These are phyloP conservation scores for Rhodophaea formosa DNA, from an alignment of 2,888 invertebrate species.

Conservation along the genomic window DNA sequence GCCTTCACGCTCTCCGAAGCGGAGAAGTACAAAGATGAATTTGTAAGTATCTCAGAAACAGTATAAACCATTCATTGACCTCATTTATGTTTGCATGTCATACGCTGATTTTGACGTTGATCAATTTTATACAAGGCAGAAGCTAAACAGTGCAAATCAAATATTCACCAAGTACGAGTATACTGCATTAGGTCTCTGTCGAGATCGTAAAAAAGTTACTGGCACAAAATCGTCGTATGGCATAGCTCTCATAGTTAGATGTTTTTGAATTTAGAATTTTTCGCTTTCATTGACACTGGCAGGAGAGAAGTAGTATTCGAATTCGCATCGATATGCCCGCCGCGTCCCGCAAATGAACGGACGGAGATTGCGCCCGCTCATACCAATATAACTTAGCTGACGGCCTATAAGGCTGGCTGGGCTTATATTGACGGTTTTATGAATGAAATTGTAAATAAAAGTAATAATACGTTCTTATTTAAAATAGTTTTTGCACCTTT, in stretches of 20 bases:
- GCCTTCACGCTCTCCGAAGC: conserved; percentile 48
- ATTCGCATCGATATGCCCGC: conserved; percentile 70
- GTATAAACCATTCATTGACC: too few relatives aligned
- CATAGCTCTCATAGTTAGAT: conserved; percentile 1
- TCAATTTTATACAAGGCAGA: too few relatives aligned
- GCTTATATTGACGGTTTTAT: conserved; percentile 54
- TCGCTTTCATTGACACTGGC: conserved; percentile 66
- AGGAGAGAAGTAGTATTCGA: conserved; percentile 61
- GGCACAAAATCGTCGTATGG: too few relatives aligned
- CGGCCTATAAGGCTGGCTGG: conserved; percentile 44
- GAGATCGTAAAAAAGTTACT: too few relatives aligned
- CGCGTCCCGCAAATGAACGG: conserved; percentile 76
- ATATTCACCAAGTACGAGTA: too few relatives aligned
- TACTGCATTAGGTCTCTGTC: too few relatives aligned
- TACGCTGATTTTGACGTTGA: too few relatives aligned
- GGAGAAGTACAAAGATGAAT: conserved; percentile 57
- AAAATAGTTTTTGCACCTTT: too few relatives aligned
- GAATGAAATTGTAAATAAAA: conserved; percentile 16
- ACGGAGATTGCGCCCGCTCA: conserved; percentile 68
- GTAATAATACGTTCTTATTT: too few relatives aligned
- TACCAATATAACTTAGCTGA: conserved; percentile 67
- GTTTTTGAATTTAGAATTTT: conserved; percentile 41
- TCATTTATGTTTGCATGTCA: too few relatives aligned
- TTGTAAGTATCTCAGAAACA: conserved; percentile 54
- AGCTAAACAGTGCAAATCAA: too few relatives aligned